phyloP scores from a whole-genome alignment of 1,140 invertebrate genomes.

The Palaemon carinicauda region DNA sequence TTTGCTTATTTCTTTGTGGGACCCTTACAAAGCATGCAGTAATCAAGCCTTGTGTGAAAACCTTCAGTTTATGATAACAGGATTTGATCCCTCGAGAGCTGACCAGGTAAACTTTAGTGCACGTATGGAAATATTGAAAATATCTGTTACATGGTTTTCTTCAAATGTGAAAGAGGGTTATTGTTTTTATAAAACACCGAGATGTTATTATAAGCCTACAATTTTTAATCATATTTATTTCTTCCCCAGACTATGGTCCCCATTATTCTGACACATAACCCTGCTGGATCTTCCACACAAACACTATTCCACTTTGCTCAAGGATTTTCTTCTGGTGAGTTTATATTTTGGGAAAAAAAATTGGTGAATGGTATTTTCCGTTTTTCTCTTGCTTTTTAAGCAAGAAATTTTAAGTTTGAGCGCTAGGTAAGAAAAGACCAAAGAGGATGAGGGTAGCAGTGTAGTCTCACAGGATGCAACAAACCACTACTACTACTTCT shows the following conservation, averaged over 20 bases:
- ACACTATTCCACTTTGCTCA: conserved; percentile 82
- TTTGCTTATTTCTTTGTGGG: conserved; percentile 34
- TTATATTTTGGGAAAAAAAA: neutral
- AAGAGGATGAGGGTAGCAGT: too few species aligned
- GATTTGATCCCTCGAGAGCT: conserved; percentile 31
- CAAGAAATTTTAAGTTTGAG: too few species aligned
- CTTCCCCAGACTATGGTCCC: conserved; percentile 62
- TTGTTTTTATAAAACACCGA: neutral
- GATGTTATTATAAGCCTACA: neutral
- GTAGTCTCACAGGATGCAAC: too few species aligned
- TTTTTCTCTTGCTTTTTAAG: too few species aligned
- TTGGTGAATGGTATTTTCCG: too few species aligned
- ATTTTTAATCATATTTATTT: neutral
- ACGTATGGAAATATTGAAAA: neutral
- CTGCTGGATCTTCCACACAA: conserved; percentile 81
- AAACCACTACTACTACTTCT: too few species aligned
- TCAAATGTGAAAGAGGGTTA: neutral
- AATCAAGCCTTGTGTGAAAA: conserved; percentile 31
- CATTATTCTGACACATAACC: conserved; percentile 71
- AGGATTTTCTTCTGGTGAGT: conserved; percentile 69
- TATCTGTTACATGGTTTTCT: too few species aligned
- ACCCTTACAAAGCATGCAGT: conserved; percentile 28
- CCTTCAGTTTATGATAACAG: conserved; percentile 41
- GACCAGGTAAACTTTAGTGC: neutral
- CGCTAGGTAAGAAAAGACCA: too few species aligned